These are phyloP conservation scores for Florisuga fusca DNA, from an alignment of 2,797 vertebrate genomes.

Conservation along the genomic window DNA sequence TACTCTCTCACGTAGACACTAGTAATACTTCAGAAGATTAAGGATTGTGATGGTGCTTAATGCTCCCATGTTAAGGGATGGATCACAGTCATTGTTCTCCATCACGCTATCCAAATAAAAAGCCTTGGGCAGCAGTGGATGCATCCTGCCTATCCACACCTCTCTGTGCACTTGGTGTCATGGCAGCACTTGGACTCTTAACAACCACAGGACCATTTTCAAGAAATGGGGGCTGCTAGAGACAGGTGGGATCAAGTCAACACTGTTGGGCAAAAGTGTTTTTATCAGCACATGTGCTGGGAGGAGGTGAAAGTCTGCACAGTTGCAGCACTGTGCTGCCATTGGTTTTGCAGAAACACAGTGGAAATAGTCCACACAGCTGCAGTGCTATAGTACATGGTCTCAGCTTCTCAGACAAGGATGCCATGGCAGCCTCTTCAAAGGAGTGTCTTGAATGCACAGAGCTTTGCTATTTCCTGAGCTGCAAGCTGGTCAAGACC, in stretches of 20 bases:
- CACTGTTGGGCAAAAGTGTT: neutral
- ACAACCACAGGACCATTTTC: neutral
- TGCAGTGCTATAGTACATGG: neutral
- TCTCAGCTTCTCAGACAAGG: neutral
- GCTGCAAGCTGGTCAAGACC: neutral
- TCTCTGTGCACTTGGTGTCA: neutral
- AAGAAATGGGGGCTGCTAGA: neutral
- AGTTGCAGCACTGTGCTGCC: neutral
- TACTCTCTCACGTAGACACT: neutral
- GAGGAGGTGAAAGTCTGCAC: neutral
- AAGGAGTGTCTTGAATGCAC: neutral
- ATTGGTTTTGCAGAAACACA: neutral
- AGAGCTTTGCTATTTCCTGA: neutral
- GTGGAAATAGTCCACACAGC: neutral
- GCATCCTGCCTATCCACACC: neutral
- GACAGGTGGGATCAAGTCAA: neutral
- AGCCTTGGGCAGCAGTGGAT: neutral
- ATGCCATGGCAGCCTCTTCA: neutral
- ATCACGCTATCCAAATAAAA: neutral
- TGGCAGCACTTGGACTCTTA: neutral
- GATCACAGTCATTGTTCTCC: neutral
- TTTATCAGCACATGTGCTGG: neutral
- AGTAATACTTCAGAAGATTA: neutral
- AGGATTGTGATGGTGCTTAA: fast-evolving
- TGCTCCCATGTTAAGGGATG: neutral